Conservation (phyloP, 2,797 vertebrate genomes). For the Myotis pilosus region DNA sequence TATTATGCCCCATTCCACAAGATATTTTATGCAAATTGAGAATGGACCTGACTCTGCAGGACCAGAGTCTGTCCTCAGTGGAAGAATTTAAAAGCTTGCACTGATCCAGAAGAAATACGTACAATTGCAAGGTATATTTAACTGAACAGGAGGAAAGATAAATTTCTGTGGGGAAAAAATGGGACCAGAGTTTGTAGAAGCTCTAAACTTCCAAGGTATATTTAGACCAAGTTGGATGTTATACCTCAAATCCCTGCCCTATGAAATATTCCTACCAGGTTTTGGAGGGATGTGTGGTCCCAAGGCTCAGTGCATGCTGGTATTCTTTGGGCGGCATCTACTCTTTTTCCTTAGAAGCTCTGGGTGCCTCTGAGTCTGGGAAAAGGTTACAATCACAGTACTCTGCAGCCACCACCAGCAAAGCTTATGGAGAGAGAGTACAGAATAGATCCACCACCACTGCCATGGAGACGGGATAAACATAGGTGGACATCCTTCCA, state of each 20-base stretch:
- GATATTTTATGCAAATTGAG: slow-evolving; percentile 12
- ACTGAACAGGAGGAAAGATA: neutral
- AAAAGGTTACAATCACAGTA: neutral
- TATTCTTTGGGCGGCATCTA: neutral
- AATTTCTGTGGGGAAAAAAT: neutral
- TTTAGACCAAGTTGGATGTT: neutral
- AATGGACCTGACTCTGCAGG: neutral
- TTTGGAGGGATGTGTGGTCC: too few species aligned
- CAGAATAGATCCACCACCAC: neutral
- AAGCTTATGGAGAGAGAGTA: neutral
- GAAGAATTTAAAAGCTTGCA: neutral
- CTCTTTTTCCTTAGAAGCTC: neutral
- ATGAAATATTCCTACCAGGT: neutral
- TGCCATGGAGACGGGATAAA: neutral
- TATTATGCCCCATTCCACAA: neutral
- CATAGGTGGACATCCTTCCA: neutral
- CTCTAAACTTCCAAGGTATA: neutral
- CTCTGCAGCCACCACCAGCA: neutral
- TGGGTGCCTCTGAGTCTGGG: neutral
- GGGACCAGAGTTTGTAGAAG: neutral
- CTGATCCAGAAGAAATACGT: neutral
- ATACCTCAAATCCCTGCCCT: neutral
- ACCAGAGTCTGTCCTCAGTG: neutral
- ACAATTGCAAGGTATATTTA: neutral
- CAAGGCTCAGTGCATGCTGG: neutral